These are phyloP conservation scores for Leucania comma DNA, from an alignment of 2,888 invertebrate genomes.

Conservation along the genomic window DNA sequence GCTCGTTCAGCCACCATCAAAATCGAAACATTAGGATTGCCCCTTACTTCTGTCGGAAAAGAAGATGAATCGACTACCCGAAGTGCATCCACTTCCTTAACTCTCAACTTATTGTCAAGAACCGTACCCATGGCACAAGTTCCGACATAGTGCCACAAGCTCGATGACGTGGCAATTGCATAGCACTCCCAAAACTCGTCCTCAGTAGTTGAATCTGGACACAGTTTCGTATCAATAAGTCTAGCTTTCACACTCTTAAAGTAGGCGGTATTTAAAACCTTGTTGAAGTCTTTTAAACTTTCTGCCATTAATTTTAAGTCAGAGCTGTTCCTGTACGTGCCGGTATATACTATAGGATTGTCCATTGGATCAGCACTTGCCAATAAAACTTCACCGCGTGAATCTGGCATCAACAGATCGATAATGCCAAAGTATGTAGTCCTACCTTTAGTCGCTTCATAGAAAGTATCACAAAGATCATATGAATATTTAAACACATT, in stretches of 20 bases:
- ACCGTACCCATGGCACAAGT: slow-evolving; percentile 61
- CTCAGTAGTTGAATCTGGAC: slow-evolving; percentile 31
- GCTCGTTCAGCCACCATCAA: slow-evolving; percentile 56
- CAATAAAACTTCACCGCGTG: slow-evolving; percentile 55
- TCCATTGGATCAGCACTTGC: slow-evolving; percentile 42
- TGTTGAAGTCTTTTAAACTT: slow-evolving; percentile 64
- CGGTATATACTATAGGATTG: slow-evolving; percentile 45
- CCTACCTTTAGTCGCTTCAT: slow-evolving; percentile 30
- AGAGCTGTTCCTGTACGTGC: slow-evolving; percentile 20
- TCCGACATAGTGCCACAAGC: slow-evolving; percentile 63
- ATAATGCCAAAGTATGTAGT: slow-evolving; percentile 10
- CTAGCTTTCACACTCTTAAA: slow-evolving; percentile 62
- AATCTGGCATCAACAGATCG: slow-evolving; percentile 34
- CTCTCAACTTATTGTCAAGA: slow-evolving; percentile 46
- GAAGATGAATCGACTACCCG: slow-evolving; percentile 59
- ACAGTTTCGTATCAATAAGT: slow-evolving; percentile 61
- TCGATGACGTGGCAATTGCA: slow-evolving; percentile 45
- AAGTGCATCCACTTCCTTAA: slow-evolving; percentile 41
- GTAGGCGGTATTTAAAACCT: slow-evolving; percentile 61
- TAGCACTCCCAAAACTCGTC: slow-evolving; percentile 61
- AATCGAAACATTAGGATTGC: slow-evolving; percentile 49
- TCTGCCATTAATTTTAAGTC: slow-evolving; percentile 64
- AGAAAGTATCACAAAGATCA: slow-evolving; percentile 62
- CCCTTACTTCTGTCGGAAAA: slow-evolving; percentile 49
- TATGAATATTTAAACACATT: slow-evolving; percentile 59